Base-by-base conservation (phyloP, 2,888 invertebrate genomes). In the Vandiemenella viatica region DNA sequence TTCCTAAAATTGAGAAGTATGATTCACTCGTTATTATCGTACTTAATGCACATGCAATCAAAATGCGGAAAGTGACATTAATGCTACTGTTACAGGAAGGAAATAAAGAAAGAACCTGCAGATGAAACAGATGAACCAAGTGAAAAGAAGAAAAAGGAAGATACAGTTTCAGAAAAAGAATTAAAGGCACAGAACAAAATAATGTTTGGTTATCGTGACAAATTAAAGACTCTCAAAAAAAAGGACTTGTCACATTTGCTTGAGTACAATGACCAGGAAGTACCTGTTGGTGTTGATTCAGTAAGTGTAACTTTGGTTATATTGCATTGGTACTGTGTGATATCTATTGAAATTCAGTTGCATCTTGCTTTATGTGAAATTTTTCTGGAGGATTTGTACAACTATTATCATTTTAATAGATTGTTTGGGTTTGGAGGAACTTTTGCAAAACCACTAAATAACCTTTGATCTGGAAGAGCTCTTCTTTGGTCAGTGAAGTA, bases 121-220 rank as follows among this genome's bases (percentile, higher is more conserved):
- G 67, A 65, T 50, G 76, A 77, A 58, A 51, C 50, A 20, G 79
- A 78, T 56, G 63, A 73, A 1, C 62, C 63, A 2, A 75, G 80
- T 3, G 69, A 65, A 5, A 58, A 73, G 0, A 88, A 88, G 57
- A 87, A 87, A 63, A 60, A 67, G 0, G 60, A 58, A 21, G 55
- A 55, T 46, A 67, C 67, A 41, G 69, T 71, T 1, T 67, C 74
- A 32, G 76, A 79, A 48, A 73, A 79, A 49, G 65, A 72, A 53
- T 66, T 83, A 37, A 71, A 78, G 58, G 76, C 79, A 54, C 92
- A 95, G 66, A 85, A 78, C 60, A 76, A 84, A 59, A 60, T 72
- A 19, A 63, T 84, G 45, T 89, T 79, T 65, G 68, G 74, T 45
- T 69, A 76, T 54, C 69, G 80, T n/a, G 85, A 88, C 61, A 52